Evolutionary conservation across 2,113 vertebrate species (phyloP), one percentile per base, ranked within the genome.

Genomic region (Pundamilia nyererei): DNA sequence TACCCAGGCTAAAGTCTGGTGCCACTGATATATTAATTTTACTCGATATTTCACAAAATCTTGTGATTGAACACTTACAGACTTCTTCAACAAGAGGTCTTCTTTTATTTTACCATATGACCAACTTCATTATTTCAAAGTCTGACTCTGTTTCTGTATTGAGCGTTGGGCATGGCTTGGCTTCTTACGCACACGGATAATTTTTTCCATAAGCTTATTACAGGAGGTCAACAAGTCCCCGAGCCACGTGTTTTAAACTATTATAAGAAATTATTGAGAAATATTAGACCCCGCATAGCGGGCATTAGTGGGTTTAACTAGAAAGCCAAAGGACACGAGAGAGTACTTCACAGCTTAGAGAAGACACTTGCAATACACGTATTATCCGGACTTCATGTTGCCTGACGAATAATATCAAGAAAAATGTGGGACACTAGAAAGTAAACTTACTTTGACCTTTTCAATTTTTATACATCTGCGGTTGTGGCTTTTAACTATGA

Each of bases 131-230:
- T 33, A 33, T 31, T 38, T 38, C 79, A 35, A 81, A 89, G 51
- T 42, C 29, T n/a, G 2, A 3, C 8, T 72, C 29, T 77, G 72
- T 53, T 47, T 55, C 38, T 38, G 6, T 33, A 29, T 3, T 53
- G 55, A 82, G 58, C 56, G 29, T 62, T 49, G 29, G 4, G 45
- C 51, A 80, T 38, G 40, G 81, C 56, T 42, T 40, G 68, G 87
- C 58, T 55, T 60, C 49, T 56, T 49, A 49, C 29, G 51, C 85
- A 49, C 88, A 89, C 65, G 58, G 88, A 87, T 79, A 24, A 68
- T 14, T 88, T 91, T 80, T 80, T 21, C 55, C 56, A 47, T 85
- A 93, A 93, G 89, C 92, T 85, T 85, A 88, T 94, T 93, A 92
- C 45, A 2, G 70, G 42, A 91, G 89, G 86, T 92, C 90, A 93